phyloP scores from a whole-genome alignment of 2,888 invertebrate genomes.

The Lasioglossum pauxillum region DNA sequence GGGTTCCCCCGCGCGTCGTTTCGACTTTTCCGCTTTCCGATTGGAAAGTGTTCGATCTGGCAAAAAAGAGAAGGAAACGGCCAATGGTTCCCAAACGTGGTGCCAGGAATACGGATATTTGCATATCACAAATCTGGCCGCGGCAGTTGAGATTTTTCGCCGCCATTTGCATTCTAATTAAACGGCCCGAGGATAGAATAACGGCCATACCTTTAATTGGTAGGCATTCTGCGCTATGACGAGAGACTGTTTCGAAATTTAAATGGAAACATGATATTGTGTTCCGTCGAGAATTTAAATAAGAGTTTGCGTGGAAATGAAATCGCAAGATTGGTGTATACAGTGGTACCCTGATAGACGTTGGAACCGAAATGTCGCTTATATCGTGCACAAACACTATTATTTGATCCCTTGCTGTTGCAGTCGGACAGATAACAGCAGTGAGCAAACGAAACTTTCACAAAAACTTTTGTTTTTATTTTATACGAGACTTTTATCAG shows the following conservation, averaged over 20 bases:
- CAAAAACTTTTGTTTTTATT: neutral
- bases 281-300: neutral
- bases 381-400: neutral
- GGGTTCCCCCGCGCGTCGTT: neutral
- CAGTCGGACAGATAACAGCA: neutral
- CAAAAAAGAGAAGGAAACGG: neutral
- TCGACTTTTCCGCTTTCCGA: neutral
- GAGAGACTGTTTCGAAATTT: constrained; percentile 20
- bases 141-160: constrained; percentile 36
- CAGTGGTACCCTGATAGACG: neutral
- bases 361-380: neutral
- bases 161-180: constrained; percentile 53
- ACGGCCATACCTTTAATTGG: constrained; percentile 27
- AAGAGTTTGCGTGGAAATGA: neutral
- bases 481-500: neutral
- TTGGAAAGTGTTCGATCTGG: constrained; percentile 12
- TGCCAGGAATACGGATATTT: constrained; percentile 31
- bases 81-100: neutral
- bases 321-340: neutral
- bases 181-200: constrained; percentile 26
- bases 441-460: neutral
- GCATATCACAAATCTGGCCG: constrained; percentile 36
- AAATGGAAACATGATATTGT: neutral
- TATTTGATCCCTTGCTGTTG: neutral
- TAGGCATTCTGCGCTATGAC: neutral